Base-by-base conservation (phyloP, 1,140 invertebrate genomes). In the Drosophila eugracilis region DNA sequence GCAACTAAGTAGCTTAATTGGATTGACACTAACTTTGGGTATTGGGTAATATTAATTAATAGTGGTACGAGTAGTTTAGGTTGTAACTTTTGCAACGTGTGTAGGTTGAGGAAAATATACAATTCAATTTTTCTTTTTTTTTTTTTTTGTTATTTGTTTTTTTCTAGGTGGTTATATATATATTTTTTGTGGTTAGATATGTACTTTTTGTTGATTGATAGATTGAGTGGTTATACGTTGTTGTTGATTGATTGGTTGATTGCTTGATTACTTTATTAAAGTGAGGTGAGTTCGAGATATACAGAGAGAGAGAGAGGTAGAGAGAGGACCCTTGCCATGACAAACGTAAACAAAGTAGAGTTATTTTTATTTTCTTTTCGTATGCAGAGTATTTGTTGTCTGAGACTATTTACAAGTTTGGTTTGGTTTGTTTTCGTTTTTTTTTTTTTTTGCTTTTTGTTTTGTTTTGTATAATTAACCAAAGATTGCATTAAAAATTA, bases 291-390 rank as follows among this genome's bases (percentile, higher is more conserved):
- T 75, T 77, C 62, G 26, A 84, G 70, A 78, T 67, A 62, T 60
- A 70, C 28, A 73, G 53, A 78, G 60, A 75, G 53, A 78, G 60
- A 75, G 67, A 78, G 78, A 71, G 72, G 75, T 52, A 76, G 75
- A 88, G 83, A 88, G 83, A 88, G 83, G 83, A 88, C 83, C 83
- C 83, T 88, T 88, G 83, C 83, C 83, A 78, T 88, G 83, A 88
- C 80, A 85, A 85, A 85, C 62, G 80, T 79, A 84, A 83, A 73
- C 62, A 70, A 72, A 79, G 81, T 63, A 74, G 72, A 84, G 62
- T 88, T 88, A 70, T 60, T 53, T 60, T 53, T 78, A 66, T 75
- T n/a, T n/a, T 84, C 65, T 75, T 75, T 85, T 83, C 54, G 75
- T 78, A 84, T 85, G 80, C 62, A 81, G 81, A 86, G 78, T 88